Evolutionary conservation across 2,113 vertebrate genomes (phyloP).

Genomic region (Puffinus mauretanicus): DNA sequence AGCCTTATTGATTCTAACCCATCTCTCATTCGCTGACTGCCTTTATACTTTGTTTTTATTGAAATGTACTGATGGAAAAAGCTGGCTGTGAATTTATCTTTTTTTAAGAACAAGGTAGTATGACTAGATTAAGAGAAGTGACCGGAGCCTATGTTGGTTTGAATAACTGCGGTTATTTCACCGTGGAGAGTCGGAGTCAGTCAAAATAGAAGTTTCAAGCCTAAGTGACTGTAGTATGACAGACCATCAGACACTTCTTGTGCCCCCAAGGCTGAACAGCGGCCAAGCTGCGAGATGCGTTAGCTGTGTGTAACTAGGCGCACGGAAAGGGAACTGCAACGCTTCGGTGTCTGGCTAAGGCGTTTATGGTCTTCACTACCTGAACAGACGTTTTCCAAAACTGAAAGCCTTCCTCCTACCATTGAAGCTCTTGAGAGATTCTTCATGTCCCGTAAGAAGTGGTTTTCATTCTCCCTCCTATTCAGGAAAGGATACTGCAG

Average conservation of each 20-base stretch:
- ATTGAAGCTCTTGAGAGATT: neutral
- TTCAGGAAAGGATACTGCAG: neutral
- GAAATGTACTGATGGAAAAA: conserved; percentile 57
- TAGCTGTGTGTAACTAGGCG: neutral
- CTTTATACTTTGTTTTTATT: conserved; percentile 42
- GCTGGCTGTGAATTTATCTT: conserved; percentile 48
- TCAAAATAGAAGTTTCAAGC: neutral
- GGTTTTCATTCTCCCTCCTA: neutral
- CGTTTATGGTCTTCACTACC: neutral
- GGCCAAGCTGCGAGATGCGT: neutral
- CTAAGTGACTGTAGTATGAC: neutral
- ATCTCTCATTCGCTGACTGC: neutral
- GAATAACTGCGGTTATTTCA: conserved; percentile 43
- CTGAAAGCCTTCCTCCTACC: neutral
- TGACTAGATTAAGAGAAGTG: neutral
- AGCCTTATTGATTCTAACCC: conserved; percentile 5
- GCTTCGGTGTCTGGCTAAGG: neutral
- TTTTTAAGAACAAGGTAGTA: neutral
- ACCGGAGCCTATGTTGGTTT: conserved; percentile 9
- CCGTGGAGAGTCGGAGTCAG: conserved; percentile 2
- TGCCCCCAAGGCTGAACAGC: neutral
- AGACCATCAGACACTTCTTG: neutral
- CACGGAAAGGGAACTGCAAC: neutral
- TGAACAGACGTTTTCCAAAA: neutral
- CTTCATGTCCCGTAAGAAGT: neutral